Conservation (phyloP, 2,888 invertebrate genomes). For the Pandemis corylana region DNA sequence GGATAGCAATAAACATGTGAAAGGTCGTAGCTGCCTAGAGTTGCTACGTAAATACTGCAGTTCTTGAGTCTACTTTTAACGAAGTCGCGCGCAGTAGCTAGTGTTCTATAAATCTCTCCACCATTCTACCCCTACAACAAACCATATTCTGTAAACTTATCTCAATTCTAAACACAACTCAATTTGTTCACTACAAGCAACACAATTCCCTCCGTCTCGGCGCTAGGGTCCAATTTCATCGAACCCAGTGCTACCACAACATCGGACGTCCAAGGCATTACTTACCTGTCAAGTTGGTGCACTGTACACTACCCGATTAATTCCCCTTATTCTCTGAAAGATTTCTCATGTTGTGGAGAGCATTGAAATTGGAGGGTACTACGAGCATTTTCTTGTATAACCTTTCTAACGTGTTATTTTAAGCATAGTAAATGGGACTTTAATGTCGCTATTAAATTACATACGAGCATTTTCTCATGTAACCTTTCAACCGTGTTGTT, state of each 20-base stretch:
- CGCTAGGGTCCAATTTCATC: not conserved
- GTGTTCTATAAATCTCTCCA: no score
- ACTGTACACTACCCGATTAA: conserved; percentile 6
- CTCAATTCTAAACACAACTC: conserved; percentile 3
- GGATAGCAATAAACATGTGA: no score
- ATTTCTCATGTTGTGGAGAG: conserved; percentile 21
- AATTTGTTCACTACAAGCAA: not conserved
- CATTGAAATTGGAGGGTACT: conserved; percentile 4
- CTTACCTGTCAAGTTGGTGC: conserved; percentile 5
- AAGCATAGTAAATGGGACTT: not conserved
- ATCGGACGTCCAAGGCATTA: not conserved
- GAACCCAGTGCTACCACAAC: not conserved
- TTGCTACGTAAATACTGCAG: no score
- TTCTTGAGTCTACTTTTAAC: no score
- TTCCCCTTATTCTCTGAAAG: conserved; percentile 14
- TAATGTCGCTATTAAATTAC: no score
- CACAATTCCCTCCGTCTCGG: not conserved
- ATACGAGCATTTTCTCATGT: no score
- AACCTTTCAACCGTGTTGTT: no score
- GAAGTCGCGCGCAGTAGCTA: no score
- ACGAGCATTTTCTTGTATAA: not conserved
- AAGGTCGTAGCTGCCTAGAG: no score
- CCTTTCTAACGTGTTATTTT: not conserved
- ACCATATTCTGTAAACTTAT: not conserved
- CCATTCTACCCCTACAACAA: not conserved